phyloP scores from a whole-genome alignment of 2,797 vertebrate species.

The Capromys pilorides region DNA sequence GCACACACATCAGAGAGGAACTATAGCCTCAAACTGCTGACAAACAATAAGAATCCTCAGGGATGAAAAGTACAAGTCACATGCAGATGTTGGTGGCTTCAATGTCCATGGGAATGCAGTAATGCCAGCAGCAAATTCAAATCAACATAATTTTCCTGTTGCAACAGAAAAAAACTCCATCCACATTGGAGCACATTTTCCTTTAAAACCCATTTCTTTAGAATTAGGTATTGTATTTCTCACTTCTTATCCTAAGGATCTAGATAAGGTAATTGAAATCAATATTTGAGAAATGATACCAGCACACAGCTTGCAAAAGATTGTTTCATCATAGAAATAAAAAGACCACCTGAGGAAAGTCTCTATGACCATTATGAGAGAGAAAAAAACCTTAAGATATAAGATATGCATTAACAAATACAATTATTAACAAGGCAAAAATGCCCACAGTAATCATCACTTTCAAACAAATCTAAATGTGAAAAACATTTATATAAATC shows the following conservation, averaged over 20 bases:
- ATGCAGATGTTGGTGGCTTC: background rate
- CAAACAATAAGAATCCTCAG: conserved; percentile 9
- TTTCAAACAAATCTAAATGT: conserved; percentile 31
- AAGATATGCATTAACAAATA: conserved; percentile 16
- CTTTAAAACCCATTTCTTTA: conserved; percentile 31
- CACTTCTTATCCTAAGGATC: conserved; percentile 63
- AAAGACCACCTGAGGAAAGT: conserved; percentile 1
- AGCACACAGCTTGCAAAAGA: conserved; percentile 19
- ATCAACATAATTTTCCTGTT: background rate
- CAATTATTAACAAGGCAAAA: conserved; percentile 20
- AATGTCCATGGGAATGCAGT: background rate
- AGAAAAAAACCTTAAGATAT: conserved; percentile 27
- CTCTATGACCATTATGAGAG: background rate
- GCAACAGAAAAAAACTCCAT: conserved; percentile 50
- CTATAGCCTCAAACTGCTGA: background rate
- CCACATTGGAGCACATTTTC: conserved; percentile 10
- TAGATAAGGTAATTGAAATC: conserved; percentile 74
- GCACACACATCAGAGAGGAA: conserved; percentile 45
- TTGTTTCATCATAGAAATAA: background rate
- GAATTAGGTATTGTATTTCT: conserved; percentile 60
- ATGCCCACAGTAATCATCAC: background rate
- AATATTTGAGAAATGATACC: conserved; percentile 68
- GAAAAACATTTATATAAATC: conserved; percentile 35
- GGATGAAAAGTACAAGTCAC: background rate
- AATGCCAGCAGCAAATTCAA: background rate